Evolutionary conservation across 2,113 vertebrate species (phyloP).

Genomic region (Hippocampus barbouri): DNA sequence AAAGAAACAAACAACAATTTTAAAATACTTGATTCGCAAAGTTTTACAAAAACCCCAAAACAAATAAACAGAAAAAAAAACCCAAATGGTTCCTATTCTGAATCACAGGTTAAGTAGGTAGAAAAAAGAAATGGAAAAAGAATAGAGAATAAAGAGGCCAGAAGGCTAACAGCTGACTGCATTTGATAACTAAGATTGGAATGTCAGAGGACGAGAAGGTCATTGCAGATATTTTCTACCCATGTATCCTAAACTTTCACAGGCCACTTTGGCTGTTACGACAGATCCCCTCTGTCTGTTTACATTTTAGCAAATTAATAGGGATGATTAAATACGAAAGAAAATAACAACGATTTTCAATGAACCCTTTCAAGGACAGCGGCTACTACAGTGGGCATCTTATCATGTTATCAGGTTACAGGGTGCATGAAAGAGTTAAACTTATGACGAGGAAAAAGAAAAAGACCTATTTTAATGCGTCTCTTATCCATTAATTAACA

Average conservation of each 20-base stretch:
- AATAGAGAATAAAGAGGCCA: constrained; percentile 36
- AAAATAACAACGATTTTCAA: not conserved
- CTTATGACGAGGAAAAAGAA: not conserved
- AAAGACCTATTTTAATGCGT: not conserved
- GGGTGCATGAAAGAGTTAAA: no score
- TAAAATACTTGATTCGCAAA: constrained; percentile 21
- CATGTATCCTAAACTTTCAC: constrained; percentile 26
- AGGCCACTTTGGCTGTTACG: constrained; percentile 30
- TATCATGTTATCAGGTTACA: no score
- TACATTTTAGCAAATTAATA: constrained; percentile 12
- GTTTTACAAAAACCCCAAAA: not conserved
- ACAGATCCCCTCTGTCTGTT: constrained; percentile 17
- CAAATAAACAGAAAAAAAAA: no score
- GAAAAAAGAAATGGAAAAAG: constrained; percentile 26
- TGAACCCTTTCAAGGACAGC: not conserved
- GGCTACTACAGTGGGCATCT: no score
- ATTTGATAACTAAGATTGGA: constrained; percentile 55
- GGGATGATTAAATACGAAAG: not conserved
- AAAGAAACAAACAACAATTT: constrained; percentile 11
- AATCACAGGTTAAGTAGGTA: constrained; percentile 27
- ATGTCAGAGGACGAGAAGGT: constrained; percentile 41
- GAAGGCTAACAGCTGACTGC: constrained; percentile 27
- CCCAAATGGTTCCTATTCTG: constrained; percentile 10
- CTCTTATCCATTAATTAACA: not conserved
- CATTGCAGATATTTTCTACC: constrained; percentile 51